These are phyloP conservation scores for Saxidomus purpurata DNA, from an alignment of 1,140 invertebrate genomes.

Conservation along the genomic window DNA sequence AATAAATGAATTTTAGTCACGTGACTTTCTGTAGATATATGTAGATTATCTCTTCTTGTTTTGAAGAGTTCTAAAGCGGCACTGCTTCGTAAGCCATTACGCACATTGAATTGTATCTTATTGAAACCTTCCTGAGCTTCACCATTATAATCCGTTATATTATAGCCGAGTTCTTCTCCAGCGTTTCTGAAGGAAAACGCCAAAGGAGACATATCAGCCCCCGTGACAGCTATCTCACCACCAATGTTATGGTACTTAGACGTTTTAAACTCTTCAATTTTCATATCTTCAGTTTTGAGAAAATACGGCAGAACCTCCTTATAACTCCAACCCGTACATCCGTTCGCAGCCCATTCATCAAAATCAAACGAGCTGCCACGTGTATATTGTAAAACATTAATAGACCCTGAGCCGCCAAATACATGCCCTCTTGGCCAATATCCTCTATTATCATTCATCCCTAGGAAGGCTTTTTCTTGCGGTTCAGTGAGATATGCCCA, in stretches of 20 bases:
- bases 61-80: not conserved
- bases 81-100: conserved; percentile 35
- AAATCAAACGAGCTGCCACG: conserved; percentile 96
- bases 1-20: conserved; percentile 16
- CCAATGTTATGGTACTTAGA: conserved; percentile 46
- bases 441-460: conserved; percentile 88
- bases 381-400: conserved; percentile 90
- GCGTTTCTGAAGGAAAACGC: not conserved
- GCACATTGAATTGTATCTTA: conserved; percentile 19
- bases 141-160: conserved; percentile 81
- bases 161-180: conserved; percentile 76
- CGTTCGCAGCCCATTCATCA: conserved; percentile 90
- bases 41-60: conserved; percentile 4
- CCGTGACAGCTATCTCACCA: conserved; percentile 29
- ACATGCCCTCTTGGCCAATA: conserved; percentile 91
- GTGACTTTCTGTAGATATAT: conserved; percentile 12
- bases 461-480: conserved; percentile 93
- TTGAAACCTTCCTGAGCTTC: conserved; percentile 31
- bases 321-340: conserved; percentile 56
- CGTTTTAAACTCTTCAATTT: conserved; percentile 10
- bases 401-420: conserved; percentile 34
- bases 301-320: conserved; percentile 66
- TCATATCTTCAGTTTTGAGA: conserved; percentile 54
- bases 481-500: conserved; percentile 97
- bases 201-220: not conserved